phyloP scores from a whole-genome alignment of 2,113 vertebrate species.

The Neolamprologus sp. region DNA sequence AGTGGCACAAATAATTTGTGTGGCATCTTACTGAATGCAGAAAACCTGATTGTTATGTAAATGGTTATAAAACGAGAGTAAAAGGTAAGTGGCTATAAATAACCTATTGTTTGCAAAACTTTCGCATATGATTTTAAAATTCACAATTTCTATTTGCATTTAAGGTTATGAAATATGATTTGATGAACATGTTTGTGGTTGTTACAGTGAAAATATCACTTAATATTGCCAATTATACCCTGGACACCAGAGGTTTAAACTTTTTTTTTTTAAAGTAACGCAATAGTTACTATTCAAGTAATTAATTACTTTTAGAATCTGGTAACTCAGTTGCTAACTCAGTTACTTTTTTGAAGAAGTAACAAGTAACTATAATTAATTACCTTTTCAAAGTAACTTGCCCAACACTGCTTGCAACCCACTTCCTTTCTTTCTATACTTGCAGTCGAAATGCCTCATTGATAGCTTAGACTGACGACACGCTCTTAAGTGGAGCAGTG shows the following conservation, averaged over 20 bases:
- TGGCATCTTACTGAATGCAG: not conserved
- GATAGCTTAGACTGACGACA: not conserved
- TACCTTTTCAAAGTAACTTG: not conserved
- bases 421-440: not conserved
- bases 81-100: not conserved
- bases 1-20: not conserved
- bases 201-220: not conserved
- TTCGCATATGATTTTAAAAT: not conserved
- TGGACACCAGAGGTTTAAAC: not conserved
- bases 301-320: not conserved
- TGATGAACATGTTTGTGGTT: not conserved
- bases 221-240: not conserved
- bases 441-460: not conserved
- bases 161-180: not conserved
- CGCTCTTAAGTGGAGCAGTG: not conserved
- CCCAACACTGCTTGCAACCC: not conserved
- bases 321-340: not conserved
- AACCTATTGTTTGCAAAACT: not conserved
- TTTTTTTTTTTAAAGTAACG: not conserved
- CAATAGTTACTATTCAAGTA: not conserved
- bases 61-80: not conserved
- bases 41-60: not conserved
- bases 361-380: not conserved
- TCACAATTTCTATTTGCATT: not conserved
- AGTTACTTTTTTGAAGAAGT: not conserved